These are phyloP conservation scores for Drosophila fulvimacula DNA, from an alignment of 2,888 invertebrate genomes.

Conservation along the genomic window DNA sequence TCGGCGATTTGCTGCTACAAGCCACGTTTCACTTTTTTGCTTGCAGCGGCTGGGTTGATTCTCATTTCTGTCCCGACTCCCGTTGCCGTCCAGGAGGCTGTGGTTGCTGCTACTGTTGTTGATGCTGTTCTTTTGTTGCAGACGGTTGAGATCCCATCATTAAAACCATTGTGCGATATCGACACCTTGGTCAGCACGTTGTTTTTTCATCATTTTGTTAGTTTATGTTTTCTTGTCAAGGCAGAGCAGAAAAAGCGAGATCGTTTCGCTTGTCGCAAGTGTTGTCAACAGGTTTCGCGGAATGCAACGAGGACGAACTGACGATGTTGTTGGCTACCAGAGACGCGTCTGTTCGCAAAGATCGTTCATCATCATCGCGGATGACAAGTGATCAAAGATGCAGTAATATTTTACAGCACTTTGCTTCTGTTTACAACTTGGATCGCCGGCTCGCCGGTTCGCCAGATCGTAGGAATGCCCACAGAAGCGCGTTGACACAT, in stretches of 20 bases:
- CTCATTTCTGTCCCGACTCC: conserved; percentile 6
- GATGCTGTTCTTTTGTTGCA: conserved; percentile 19
- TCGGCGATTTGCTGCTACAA: conserved; percentile 73
- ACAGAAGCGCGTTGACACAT: conserved; percentile 68
- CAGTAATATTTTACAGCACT: conserved; percentile 79
- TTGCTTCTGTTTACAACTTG: conserved; percentile 66
- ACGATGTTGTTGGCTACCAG: conserved; percentile 4
- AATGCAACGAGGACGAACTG: conserved; percentile 47
- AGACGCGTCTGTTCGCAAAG: conserved; percentile 22
- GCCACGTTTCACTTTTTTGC: conserved; percentile 65
- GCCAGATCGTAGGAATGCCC: conserved; percentile 40
- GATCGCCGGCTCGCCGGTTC: conserved; percentile 65
- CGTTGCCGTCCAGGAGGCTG: conserved; percentile 10
- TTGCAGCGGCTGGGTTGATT: conserved; percentile 21
- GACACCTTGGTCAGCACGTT: conserved; percentile 74
- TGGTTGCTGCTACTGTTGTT: conserved; percentile 12
- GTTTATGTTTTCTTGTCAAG: conserved; percentile 12
- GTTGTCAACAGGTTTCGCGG: conserved; percentile 78
- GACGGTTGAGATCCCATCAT: conserved; percentile 69
- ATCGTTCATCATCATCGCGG: conserved; percentile 75
- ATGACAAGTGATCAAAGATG: conserved; percentile 79
- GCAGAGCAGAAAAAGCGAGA: conserved; percentile 66
- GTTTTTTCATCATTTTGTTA: conserved; percentile 6
- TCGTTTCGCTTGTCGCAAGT: conserved; percentile 81
- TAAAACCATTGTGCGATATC: conserved; percentile 81